These are phyloP conservation scores for Zosterops lateralis DNA, from an alignment of 2,113 vertebrate species.

Conservation along the genomic window DNA sequence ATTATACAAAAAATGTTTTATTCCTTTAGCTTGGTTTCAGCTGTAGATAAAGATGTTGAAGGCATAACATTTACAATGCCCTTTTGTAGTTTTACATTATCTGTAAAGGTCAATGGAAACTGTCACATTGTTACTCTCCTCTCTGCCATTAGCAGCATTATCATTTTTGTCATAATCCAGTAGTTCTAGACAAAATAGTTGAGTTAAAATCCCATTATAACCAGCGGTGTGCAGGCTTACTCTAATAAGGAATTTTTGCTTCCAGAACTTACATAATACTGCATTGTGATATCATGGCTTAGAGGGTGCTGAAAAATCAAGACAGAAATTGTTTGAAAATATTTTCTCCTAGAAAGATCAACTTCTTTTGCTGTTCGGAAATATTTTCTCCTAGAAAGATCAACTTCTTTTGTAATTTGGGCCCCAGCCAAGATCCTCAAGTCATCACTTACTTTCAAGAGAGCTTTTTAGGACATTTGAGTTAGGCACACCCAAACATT, in stretches of 20 bases:
- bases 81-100: not conserved
- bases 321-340: not conserved
- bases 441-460: not conserved
- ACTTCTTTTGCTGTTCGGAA: not conserved
- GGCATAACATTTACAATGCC: not conserved
- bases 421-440: not conserved
- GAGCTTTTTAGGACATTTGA: not conserved
- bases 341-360: not conserved
- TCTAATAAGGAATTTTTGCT: not conserved
- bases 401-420: not conserved
- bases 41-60: not conserved
- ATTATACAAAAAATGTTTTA: not conserved
- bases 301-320: not conserved
- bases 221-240: not conserved
- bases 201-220: not conserved
- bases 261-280: not conserved
- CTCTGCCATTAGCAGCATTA: not conserved
- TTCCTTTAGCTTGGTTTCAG: not conserved
- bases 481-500: not conserved
- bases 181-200: not conserved
- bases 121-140: not conserved
- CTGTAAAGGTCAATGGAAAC: not conserved
- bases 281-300: not conserved
- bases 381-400: not conserved
- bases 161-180: not conserved